phyloP scores from a whole-genome alignment of 2,797 vertebrate genomes.

The Cynopterus sphinx region DNA sequence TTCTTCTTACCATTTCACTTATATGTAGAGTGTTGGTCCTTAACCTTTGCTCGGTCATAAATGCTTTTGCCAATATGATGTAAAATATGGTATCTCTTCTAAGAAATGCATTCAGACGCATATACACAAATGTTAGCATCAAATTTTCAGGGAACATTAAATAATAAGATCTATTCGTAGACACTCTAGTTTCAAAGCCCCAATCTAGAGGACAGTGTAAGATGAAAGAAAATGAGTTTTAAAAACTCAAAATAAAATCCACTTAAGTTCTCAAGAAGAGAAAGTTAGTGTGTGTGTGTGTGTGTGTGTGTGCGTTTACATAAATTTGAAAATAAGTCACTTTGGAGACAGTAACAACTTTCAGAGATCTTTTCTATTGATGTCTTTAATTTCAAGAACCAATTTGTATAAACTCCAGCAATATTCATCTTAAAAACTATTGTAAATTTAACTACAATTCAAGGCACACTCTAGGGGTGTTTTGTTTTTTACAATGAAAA shows the following conservation, averaged over 20 bases:
- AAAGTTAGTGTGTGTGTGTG: not conserved
- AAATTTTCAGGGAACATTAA: conserved; percentile 2
- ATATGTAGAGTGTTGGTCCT: not conserved
- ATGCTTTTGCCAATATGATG: not conserved
- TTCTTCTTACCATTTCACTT: conserved; percentile 9
- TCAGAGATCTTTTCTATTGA: not conserved
- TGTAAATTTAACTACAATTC: conserved; percentile 20
- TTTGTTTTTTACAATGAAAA: not conserved
- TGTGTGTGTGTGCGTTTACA: not conserved
- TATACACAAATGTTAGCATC: not conserved
- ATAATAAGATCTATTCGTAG: not conserved
- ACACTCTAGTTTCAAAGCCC: conserved; percentile 9
- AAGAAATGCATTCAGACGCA: conserved; percentile 12
- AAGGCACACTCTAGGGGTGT: not conserved
- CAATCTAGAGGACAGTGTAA: not conserved
- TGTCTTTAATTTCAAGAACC: conserved; percentile 19
- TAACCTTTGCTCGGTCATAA: not conserved
- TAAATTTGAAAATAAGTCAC: conserved; percentile 35
- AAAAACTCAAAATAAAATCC: conserved; percentile 41
- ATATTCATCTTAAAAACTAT: conserved; percentile 9
- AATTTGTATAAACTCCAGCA: conserved; percentile 28
- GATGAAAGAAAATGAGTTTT: conserved; percentile 23
- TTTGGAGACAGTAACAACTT: not conserved
- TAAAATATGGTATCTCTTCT: not conserved
- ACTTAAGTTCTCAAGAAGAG: not conserved